Percentiles rank a stretch among this genome's conserved stretches.
Conservation (phyloP, 2,113 vertebrate genomes). For the Gadus macrocephalus region DNA sequence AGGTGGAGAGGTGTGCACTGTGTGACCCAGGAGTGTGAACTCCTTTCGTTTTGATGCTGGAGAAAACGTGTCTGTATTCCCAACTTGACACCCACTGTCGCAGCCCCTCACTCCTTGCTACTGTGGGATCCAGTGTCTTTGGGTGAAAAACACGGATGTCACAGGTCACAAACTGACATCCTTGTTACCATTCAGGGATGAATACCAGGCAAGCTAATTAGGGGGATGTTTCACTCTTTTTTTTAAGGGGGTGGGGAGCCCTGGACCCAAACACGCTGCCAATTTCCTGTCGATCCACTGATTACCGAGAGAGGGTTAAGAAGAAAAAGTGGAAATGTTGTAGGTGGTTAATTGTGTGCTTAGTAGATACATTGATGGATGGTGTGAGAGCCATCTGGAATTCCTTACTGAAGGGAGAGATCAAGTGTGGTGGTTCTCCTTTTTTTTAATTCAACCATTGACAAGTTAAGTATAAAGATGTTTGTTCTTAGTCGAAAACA, state of each 20-base stretch:
- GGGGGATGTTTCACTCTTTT: slow-evolving; percentile 16
- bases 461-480: slow-evolving; percentile 16
- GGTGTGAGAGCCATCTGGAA: slow-evolving; percentile 41
- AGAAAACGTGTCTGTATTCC: slow-evolving; percentile 50
- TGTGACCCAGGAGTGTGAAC: slow-evolving; percentile 53
- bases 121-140: slow-evolving; percentile 31
- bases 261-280: slow-evolving; percentile 29
- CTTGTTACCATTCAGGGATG: slow-evolving; percentile 6
- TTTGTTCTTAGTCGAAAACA: neutral
- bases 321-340: slow-evolving; percentile 34
- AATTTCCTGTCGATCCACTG: slow-evolving; percentile 33
- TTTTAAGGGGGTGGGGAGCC: neutral
- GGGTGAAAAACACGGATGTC: slow-evolving; percentile 22
- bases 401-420: slow-evolving; percentile 39
- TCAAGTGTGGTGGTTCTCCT: slow-evolving; percentile 1
- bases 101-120: slow-evolving; percentile 10
- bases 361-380: slow-evolving; percentile 51
- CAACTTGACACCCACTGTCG: slow-evolving; percentile 44
- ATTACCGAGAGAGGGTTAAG: slow-evolving; percentile 46
- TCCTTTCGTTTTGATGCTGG: slow-evolving; percentile 38
- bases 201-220: slow-evolving; percentile 25
- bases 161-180: slow-evolving; percentile 29
- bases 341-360: slow-evolving; percentile 62
- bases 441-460: slow-evolving; percentile 33
- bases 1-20: slow-evolving; percentile 44